These are phyloP conservation scores for Camptogramma bilineatum DNA, from an alignment of 2,888 invertebrate genomes.

Conservation along the genomic window DNA sequence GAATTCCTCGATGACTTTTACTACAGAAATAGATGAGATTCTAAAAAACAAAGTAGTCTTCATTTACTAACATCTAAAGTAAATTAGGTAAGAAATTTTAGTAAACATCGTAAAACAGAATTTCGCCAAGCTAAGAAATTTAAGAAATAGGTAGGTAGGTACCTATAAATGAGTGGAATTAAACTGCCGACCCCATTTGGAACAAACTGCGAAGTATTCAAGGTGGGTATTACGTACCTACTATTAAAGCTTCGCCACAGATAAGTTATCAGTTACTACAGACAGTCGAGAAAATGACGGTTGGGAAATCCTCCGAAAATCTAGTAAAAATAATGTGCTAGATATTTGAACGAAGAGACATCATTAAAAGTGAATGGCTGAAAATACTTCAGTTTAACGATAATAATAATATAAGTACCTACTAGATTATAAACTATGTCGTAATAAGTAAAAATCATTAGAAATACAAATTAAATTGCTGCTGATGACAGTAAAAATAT, in stretches of 20 bases:
- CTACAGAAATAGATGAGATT: neutral
- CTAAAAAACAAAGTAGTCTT: too few species aligned
- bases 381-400: neutral
- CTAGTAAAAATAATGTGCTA: neutral
- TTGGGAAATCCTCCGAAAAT: conserved; percentile 6
- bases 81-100: neutral
- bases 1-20: neutral
- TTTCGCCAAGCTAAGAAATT: conserved; percentile 12
- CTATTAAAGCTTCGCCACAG: conserved; percentile 14
- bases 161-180: conserved; percentile 27
- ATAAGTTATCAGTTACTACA: conserved; percentile 1
- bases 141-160: conserved; percentile 14
- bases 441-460: neutral
- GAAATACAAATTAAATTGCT: neutral
- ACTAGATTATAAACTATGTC: neutral
- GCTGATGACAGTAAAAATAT: neutral
- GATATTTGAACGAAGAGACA: neutral
- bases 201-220: conserved; percentile 29
- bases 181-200: conserved; percentile 29
- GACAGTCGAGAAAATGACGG: conserved; percentile 5
- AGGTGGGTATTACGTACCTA: conserved; percentile 27
- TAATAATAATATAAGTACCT: too few species aligned
- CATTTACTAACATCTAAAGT: conserved; percentile 2
- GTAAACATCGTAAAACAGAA: conserved; percentile 14
- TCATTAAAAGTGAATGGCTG: neutral